Percentiles rank a stretch among this genome's conserved stretches.
Evolutionary conservation across 2,888 invertebrate species (phyloP).

Genomic region (Oscheius onirici): DNA sequence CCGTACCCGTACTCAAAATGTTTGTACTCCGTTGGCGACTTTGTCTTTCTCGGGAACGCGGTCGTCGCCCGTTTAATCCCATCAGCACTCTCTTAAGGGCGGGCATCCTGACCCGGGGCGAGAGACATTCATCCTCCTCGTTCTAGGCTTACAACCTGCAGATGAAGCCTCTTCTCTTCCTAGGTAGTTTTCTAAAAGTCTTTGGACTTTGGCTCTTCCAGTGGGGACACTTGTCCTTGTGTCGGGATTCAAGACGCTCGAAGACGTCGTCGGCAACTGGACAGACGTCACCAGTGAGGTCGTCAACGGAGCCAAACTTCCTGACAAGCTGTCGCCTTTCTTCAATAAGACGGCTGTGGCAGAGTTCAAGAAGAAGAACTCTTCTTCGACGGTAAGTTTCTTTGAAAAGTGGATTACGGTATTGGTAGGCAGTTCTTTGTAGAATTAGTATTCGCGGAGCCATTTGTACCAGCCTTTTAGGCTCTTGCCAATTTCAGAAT

Average conservation of each 20-base stretch:
- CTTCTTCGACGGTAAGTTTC: neutral
- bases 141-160: neutral
- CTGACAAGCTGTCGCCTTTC: conserved; percentile 22
- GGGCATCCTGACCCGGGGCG: conserved; percentile 1
- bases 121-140: conserved; percentile 1
- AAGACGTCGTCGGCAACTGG: conserved; percentile 21
- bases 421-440: too few species aligned
- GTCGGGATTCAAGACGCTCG: conserved; percentile 6
- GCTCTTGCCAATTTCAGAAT: too few species aligned
- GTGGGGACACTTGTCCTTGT: neutral
- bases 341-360: conserved; percentile 20
- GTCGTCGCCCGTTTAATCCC: conserved; percentile 26
- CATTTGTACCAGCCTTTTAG: too few species aligned
- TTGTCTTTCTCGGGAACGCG: conserved; percentile 21
- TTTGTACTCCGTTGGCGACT: conserved; percentile 9
- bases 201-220: neutral
- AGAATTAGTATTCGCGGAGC: too few species aligned
- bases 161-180: conserved; percentile 14
- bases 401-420: too few species aligned
- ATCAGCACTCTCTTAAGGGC: conserved; percentile 27
- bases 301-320: neutral
- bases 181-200: neutral
- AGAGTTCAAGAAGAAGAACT: conserved; percentile 9
- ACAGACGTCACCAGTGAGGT: conserved; percentile 19
- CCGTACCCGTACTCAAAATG: neutral